Conservation (phyloP, 2,113 vertebrate species). For the Syngnathus typhle region DNA sequence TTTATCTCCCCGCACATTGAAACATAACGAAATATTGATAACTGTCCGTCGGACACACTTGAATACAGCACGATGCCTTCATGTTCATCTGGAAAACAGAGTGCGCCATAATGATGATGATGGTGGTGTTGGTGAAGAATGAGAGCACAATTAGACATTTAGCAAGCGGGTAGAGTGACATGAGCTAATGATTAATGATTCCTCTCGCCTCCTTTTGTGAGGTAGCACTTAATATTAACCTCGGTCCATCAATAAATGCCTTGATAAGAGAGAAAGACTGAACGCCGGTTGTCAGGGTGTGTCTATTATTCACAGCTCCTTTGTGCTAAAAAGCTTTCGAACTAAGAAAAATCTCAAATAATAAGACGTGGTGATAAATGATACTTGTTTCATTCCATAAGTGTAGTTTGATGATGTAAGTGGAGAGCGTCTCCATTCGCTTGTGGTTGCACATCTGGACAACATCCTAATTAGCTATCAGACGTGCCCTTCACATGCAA, state of each 20-base stretch:
- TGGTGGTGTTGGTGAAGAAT: conserved; percentile 4
- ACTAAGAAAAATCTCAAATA: neutral
- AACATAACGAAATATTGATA: conserved; percentile 72
- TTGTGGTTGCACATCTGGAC: conserved; percentile 69
- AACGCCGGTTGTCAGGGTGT: conserved; percentile 8
- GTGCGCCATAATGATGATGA: conserved; percentile 17
- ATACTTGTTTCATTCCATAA: conserved; percentile 10
- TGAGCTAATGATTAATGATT: conserved; percentile 15
- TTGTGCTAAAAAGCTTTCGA: neutral
- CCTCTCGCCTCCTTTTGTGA: conserved; percentile 25
- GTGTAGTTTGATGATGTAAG: conserved; percentile 16
- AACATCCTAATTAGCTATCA: conserved; percentile 57
- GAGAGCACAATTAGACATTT: neutral
- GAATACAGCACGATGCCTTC: conserved; percentile 53
- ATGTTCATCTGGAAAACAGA: conserved; percentile 49
- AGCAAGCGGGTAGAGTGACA: neutral
- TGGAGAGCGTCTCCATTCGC: conserved; percentile 31
- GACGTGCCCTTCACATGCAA: conserved; percentile 2
- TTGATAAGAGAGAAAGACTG: conserved; percentile 10
- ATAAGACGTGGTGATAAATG: neutral
- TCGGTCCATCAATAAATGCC: conserved; percentile 17
- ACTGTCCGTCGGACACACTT: conserved; percentile 67
- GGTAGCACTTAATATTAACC: conserved; percentile 10
- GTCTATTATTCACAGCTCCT: conserved; percentile 25
- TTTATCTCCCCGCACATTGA: conserved; percentile 47